A percentile compares a stretch with the other conserved stretches of the same genome.
Conservation (phyloP, 2,113 vertebrate species). For the Ahaetulla prasina region DNA sequence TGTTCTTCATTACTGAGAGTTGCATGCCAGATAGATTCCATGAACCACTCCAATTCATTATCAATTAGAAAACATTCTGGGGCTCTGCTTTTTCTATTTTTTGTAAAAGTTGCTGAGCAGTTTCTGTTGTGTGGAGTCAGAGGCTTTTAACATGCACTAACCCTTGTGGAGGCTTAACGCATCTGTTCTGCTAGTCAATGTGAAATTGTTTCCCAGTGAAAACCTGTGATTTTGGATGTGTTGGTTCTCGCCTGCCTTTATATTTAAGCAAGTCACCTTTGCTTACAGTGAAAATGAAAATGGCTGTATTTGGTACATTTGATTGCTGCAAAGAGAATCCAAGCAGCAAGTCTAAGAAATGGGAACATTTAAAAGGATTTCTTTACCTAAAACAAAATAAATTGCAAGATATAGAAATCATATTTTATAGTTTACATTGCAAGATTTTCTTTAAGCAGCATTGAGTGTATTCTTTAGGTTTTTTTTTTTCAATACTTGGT, state of each 20-base stretch:
- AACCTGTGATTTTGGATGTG: background rate
- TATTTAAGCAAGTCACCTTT: background rate
- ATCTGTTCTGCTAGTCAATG: background rate
- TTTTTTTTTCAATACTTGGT: background rate
- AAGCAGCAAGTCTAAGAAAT: background rate
- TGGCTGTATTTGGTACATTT: background rate
- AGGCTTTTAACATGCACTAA: background rate
- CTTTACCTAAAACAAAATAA: background rate
- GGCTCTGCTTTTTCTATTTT: background rate
- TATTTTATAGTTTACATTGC: background rate
- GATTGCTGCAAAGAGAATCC: background rate
- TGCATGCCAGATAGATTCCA: background rate
- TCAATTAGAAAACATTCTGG: background rate
- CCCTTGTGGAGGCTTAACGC: background rate
- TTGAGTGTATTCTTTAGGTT: background rate
- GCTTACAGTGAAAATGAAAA: background rate
- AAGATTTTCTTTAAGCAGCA: background rate
- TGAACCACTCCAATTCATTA: background rate
- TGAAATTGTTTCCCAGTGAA: background rate
- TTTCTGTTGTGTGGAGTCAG: background rate
- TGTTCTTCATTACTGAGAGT: background rate
- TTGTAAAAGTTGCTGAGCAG: background rate
- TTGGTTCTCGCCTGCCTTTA: background rate
- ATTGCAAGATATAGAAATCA: background rate
- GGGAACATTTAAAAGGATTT: background rate